Evolutionary conservation across 2,888 invertebrate species (phyloP).

Genomic region (Andrena trimmerana): DNA sequence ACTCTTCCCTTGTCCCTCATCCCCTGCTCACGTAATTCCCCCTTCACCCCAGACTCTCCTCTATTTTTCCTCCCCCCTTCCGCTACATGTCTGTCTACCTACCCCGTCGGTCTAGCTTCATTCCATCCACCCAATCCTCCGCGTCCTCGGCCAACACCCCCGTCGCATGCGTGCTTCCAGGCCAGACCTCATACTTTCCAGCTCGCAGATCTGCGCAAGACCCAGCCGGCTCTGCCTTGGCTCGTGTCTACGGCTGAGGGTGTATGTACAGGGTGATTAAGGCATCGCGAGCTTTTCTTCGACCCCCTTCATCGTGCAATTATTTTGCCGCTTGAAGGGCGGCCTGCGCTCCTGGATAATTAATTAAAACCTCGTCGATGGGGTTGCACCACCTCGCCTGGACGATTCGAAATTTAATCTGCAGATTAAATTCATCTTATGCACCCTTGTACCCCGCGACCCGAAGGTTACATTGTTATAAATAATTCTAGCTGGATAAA

Average conservation of each 20-base stretch:
- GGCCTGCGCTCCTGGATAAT: neutral
- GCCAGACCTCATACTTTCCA: slow-evolving; percentile 7
- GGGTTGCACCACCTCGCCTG: too few species aligned
- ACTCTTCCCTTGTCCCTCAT: neutral
- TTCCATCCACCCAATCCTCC: neutral
- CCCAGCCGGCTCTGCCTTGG: slow-evolving; percentile 19
- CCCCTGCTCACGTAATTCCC: neutral
- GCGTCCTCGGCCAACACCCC: slow-evolving; percentile 48
- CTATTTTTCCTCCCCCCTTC: neutral
- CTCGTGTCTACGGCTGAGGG: slow-evolving; percentile 45
- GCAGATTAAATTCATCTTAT: neutral
- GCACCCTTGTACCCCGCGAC: neutral
- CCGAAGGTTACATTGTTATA: neutral
- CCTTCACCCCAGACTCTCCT: neutral
- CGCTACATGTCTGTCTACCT: neutral
- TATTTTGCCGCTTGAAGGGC: slow-evolving; percentile 23
- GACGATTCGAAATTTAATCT: neutral
- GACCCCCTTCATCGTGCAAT: slow-evolving; percentile 20
- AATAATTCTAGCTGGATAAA: too few species aligned
- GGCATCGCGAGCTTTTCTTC: slow-evolving; percentile 27
- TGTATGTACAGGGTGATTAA: slow-evolving; percentile 49
- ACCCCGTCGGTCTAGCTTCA: neutral
- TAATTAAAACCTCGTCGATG: neutral
- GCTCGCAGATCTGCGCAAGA: slow-evolving; percentile 56
- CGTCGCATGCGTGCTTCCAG: slow-evolving; percentile 49